Evolutionary conservation across 1,140 invertebrate species (phyloP), one percentile per base, ranked within the genome.

Genomic region (Drosophila pandora): DNA sequence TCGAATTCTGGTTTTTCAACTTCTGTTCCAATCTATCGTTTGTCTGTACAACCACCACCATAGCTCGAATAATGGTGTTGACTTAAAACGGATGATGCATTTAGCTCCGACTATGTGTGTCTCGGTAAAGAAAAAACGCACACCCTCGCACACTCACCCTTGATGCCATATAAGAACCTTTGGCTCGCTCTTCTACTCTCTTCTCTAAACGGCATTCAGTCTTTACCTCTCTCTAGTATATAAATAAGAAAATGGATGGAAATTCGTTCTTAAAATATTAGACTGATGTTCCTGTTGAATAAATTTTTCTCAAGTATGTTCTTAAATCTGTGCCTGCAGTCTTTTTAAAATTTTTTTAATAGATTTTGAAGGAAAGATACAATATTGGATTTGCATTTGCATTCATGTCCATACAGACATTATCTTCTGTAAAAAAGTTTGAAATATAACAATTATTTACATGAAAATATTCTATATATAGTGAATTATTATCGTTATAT

Each of bases 1-100:
- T 52, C 21, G 12, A 45, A 49, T 76, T 74, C 75, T 82, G 63
- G 61, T 81, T 87, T 74, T 74, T 76, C 80, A 65, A 84, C 81
- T 76, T 74, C 43, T 37, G 34, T 73, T 43, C 48, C 39, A 21
- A 22, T 47, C 23, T 43, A 49, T 55, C 41, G 62, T 43, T 32
- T 57, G 21, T 47, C 45, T 43, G 59, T 62, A 13, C 53, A 72
- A 71, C 52, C 53, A 75, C 39, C 53, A 58, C 53, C 58, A 30
- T 17, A 28, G 34, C 12, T 37, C 34, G 34, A 37, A 34, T 32
- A 30, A 9, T 45, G 67, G 50, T 67, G 53, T 32, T 43, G 56
- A 68, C 41, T 61, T 70, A 39, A 59, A 43, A 21, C 53, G 45
- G 52, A 60, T 49, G 52, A 62, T 74, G 58, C 68, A 58, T 74